Base-by-base conservation (phyloP, 2,113 vertebrate species). In the Ellobius talpinus region DNA sequence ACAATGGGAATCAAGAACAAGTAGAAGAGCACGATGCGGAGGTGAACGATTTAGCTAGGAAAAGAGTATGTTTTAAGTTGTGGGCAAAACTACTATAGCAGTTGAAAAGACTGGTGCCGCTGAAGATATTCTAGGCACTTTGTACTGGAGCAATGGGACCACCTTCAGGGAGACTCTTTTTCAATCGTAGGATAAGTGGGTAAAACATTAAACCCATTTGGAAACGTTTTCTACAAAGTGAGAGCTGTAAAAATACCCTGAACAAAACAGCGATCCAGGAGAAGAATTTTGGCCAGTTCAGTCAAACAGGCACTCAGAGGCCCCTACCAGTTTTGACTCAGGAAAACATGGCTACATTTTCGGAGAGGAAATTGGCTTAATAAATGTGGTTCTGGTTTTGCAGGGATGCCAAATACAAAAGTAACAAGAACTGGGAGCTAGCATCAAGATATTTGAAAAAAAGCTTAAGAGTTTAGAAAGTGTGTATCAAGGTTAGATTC, bases 1-100 rank as follows among this genome's bases (percentile, higher is more conserved):
- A 45, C 26, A 66, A 45, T 86, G 26, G 66, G 42, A 66, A 21
- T 19, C 63, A 31, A 86, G 24, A 33, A 42, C 9, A 86, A 66
- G 9, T 33, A 33, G 4, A 66, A 23, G 1, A 47, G 1, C 9
- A 66, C 1, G 39, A 33, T 21, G 42, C 45, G 0, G 17, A 66
- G 29, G 29, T 47, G 42, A 65, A 11, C 31, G 8, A 31, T 33
- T 23, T 33, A 47, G 8, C 13, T 21, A 8, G 24, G 39, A 36
- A 47, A 21, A 86, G 7, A 5, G 1, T 36, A 1, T 66, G 2
- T 45, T 85, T 86, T 23, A 47, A 66, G 39, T 19, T 66, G 39
- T 86, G 4, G 17, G 33, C 39, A 65, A 85, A 19, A 0, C 29
- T 11, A 16, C 39, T 86, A 10, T 12, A 45, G 1, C 31, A 66